Evolutionary conservation across 2,113 vertebrate genomes (phyloP), one percentile per base, ranked within the genome.

Genomic region (Proteles cristata): DNA sequence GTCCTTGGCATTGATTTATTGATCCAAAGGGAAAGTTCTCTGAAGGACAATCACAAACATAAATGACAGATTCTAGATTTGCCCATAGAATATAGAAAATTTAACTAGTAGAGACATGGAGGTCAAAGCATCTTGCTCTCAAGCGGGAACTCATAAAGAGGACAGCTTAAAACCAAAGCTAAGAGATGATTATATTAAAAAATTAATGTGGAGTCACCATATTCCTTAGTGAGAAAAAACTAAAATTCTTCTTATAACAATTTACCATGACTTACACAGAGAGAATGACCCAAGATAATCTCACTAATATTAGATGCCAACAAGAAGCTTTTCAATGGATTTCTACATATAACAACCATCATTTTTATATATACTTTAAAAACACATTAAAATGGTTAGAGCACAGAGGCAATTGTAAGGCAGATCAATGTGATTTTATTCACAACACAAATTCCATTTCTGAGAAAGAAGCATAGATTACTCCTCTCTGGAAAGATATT

Each of bases 401-500:
- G 98, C 97, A 98, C 97, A 98, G 97, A 98, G 98, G 98, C 97
- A 99, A 97, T 95, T 98, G 77, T 98, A 98, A 99, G 97, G 98
- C 98, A 98, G 98, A 98, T 97, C 98, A 98, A 98, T 98, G 97
- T 97, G 94, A 96, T 98, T 98, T 99, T 98, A 99, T 98, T 98
- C 98, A 98, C 98, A 98, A 98, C 98, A 98, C 98, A 98, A 98
- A 98, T 98, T 98, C 97, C 98, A 98, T 98, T 98, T 98, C 97
- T 98, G 98, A 98, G 97, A 98, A 99, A 98, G 98, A 98, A 98
- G 98, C 98, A 98, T 97, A 98, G 98, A 98, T 98, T 96, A 98
- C 96, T 99, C 98, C 97, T 98, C 96, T 98, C 98, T 98, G 98
- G 98, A 98, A 99, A 98, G 98, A 97, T 98, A 98, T 98, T 98